Evolutionary conservation across 2,113 vertebrate species (phyloP).

Genomic region (Apus apus): DNA sequence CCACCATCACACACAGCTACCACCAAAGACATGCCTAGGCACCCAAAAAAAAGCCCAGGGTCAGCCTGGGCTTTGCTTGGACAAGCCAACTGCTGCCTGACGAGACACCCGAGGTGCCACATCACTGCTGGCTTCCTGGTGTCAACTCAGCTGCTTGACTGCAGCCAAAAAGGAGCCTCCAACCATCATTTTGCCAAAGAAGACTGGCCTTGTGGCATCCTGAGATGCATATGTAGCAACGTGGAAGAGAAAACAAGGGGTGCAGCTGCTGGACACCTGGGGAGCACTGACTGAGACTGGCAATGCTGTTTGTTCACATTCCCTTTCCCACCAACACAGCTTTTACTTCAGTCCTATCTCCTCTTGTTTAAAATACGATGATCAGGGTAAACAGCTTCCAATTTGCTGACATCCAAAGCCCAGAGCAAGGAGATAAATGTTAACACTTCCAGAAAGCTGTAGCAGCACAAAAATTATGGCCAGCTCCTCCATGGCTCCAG

Average conservation of each 20-base stretch:
- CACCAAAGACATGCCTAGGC: background rate
- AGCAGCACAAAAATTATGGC: background rate
- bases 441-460: conserved; percentile 30
- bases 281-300: background rate
- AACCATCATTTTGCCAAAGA: background rate
- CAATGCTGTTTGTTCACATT: background rate
- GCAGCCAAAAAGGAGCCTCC: background rate
- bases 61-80: background rate
- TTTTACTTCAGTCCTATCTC: background rate
- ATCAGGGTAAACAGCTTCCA: background rate
- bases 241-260: background rate
- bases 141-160: background rate
- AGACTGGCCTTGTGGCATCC: background rate
- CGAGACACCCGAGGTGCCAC: accelerated
- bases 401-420: background rate
- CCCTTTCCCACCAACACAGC: background rate
- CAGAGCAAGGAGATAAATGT: conserved; percentile 4
- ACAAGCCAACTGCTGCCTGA: background rate
- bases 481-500: background rate
- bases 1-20: background rate
- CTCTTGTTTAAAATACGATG: background rate
- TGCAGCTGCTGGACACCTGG: background rate
- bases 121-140: background rate
- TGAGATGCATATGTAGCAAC: background rate
- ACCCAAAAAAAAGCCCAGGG: background rate